Conservation (phyloP, 2,797 vertebrate species). For the Peromyscus melanophrys region DNA sequence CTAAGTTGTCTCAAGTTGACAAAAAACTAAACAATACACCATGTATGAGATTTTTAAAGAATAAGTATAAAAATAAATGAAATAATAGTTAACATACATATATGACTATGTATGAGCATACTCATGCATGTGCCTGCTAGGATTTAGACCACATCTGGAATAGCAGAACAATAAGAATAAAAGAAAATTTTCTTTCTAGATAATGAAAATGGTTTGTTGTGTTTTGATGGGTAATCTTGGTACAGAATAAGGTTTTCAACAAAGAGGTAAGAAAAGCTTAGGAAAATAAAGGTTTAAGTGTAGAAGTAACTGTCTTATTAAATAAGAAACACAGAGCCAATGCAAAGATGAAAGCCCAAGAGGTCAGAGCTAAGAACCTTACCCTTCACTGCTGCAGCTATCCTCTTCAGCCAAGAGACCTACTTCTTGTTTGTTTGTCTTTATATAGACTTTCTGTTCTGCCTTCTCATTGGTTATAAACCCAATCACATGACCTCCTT, state of each 20-base stretch:
- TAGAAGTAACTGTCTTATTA: too few species aligned
- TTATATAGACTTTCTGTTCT: too few species aligned
- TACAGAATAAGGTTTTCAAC: neutral
- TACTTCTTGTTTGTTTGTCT: too few species aligned
- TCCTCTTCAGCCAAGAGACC: too few species aligned
- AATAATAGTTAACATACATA: neutral
- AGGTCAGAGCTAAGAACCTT: too few species aligned
- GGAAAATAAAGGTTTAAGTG: neutral
- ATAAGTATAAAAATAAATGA: neutral
- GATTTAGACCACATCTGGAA: neutral
- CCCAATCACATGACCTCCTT: too few species aligned
- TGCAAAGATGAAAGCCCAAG: too few species aligned
- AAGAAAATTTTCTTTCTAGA: neutral
- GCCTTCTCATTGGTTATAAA: too few species aligned
- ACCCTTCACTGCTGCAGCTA: too few species aligned
- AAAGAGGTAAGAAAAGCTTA: neutral
- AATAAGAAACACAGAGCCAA: too few species aligned
- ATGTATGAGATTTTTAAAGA: neutral
- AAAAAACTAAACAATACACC: neutral
- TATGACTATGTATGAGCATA: neutral
- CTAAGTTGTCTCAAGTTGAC: too few species aligned
- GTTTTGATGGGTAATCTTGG: neutral
- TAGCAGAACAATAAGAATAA: neutral
- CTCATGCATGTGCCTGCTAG: too few species aligned
- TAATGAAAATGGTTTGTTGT: neutral